A percentile compares a stretch with the other conserved stretches of the same genome.
These are phyloP conservation scores for Halictus rubicundus DNA, from an alignment of 1,140 invertebrate genomes.

Conservation along the genomic window DNA sequence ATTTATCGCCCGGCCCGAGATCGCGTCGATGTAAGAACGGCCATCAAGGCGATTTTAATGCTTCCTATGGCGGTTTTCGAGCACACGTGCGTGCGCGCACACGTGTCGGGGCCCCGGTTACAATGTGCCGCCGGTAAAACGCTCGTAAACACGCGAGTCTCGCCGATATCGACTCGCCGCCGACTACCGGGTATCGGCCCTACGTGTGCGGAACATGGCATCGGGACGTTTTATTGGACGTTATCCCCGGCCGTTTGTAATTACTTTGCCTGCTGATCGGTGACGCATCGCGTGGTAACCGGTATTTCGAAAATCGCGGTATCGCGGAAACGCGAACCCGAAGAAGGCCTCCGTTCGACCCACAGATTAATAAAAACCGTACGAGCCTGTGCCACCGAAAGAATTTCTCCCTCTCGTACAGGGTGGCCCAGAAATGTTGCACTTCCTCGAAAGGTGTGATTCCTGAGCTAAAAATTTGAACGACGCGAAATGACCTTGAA, in stretches of 20 bases:
- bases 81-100: not conserved
- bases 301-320: too few species aligned
- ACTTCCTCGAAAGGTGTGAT: too few species aligned
- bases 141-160: slow-evolving; percentile 41
- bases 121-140: slow-evolving; percentile 14
- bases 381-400: too few species aligned
- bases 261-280: slow-evolving; percentile 59
- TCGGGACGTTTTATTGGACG: slow-evolving; percentile 68
- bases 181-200: slow-evolving; percentile 37
- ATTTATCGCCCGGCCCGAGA: slow-evolving; percentile 30
- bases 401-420: too few species aligned
- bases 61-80: slow-evolving; percentile 3
- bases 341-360: too few species aligned
- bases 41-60: slow-evolving; percentile 40
- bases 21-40: slow-evolving; percentile 25
- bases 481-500: too few species aligned
- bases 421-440: too few species aligned
- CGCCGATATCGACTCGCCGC: slow-evolving; percentile 51
- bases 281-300: slow-evolving; percentile 1
- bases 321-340: too few species aligned
- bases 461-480: too few species aligned
- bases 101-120: not conserved
- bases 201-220: slow-evolving; percentile 52
- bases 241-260: slow-evolving; percentile 67
- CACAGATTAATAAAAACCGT: too few species aligned